A percentile compares a stretch with the other conserved stretches of the same genome.
phyloP scores from a whole-genome alignment of 2,888 invertebrate species.

The Onchidella celtica region DNA sequence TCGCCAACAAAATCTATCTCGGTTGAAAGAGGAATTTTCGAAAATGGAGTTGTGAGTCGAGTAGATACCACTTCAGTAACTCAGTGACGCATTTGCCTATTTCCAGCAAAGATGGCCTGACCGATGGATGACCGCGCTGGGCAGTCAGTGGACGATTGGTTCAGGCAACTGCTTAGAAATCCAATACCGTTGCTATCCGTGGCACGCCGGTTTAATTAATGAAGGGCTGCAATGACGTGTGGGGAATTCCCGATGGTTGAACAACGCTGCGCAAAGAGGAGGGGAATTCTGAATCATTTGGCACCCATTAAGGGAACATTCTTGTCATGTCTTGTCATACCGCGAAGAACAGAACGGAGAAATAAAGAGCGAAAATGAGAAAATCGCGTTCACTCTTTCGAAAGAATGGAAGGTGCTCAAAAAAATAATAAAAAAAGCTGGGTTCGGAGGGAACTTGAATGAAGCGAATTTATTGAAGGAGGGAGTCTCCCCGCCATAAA shows the following conservation, averaged over 20 bases:
- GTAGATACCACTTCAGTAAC: too few relatives aligned
- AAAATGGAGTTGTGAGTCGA: too few relatives aligned
- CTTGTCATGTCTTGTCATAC: neutral
- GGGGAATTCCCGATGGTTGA: neutral
- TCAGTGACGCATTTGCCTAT: too few relatives aligned
- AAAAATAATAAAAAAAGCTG: neutral
- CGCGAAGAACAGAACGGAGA: neutral
- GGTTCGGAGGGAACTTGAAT: too few relatives aligned
- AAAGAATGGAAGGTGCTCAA: neutral
- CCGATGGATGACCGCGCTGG: neutral
- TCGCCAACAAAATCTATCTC: too few relatives aligned
- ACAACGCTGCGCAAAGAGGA: neutral
- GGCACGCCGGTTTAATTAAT: neutral
- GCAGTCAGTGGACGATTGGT: neutral
- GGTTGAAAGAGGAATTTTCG: too few relatives aligned
- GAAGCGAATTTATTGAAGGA: too few relatives aligned
- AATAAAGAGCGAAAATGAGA: constrained; percentile 5
- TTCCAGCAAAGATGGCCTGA: neutral
- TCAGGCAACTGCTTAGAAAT: neutral
- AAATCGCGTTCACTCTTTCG: neutral
- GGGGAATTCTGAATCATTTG: neutral
- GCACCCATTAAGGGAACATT: neutral
- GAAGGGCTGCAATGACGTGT: neutral
- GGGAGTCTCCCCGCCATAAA: too few relatives aligned
- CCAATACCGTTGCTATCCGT: neutral